Percentiles rank a stretch among this genome's conserved stretches.
phyloP scores from a whole-genome alignment of 2,888 invertebrate species.

The Isoperla grammatica region DNA sequence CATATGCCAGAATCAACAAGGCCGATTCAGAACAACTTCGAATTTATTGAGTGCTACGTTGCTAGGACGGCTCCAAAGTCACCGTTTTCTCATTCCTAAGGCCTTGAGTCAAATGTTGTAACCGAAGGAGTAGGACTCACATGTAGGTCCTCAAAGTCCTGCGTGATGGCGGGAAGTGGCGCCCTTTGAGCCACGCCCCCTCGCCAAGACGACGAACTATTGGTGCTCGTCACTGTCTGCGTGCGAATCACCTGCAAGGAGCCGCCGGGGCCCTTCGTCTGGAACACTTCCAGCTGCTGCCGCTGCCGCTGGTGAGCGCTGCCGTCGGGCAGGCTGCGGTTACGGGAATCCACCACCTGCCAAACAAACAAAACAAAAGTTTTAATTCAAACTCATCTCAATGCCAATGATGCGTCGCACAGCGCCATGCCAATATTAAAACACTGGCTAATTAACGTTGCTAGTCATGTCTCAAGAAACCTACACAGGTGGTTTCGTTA shows the following conservation, averaged over 20 bases:
- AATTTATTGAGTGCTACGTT: no score
- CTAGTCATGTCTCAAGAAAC: no score
- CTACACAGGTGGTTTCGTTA: no score
- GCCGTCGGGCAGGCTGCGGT: constrained; percentile 49
- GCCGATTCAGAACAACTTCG: no score
- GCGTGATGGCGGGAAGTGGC: background rate
- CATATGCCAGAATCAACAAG: no score
- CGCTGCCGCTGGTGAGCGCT: constrained; percentile 46
- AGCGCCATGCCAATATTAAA: no score
- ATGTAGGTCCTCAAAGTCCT: constrained; percentile 28
- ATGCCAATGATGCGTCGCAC: no score
- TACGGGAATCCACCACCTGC: constrained; percentile 51
- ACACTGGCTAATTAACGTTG: no score
- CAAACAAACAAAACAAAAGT: constrained; percentile 27
- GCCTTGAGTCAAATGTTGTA: no score
- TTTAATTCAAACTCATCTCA: background rate
- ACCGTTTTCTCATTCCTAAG: no score
- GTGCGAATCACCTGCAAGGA: constrained; percentile 67
- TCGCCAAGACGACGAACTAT: constrained; percentile 7
- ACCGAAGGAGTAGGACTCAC: no score
- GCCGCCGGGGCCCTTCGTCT: constrained; percentile 58
- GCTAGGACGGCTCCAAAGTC: no score
- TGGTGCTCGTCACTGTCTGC: constrained; percentile 39
- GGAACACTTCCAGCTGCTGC: constrained; percentile 61
- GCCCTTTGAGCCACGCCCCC: background rate